Conservation (phyloP, 2,888 invertebrate genomes). For the Mantis religiosa region DNA sequence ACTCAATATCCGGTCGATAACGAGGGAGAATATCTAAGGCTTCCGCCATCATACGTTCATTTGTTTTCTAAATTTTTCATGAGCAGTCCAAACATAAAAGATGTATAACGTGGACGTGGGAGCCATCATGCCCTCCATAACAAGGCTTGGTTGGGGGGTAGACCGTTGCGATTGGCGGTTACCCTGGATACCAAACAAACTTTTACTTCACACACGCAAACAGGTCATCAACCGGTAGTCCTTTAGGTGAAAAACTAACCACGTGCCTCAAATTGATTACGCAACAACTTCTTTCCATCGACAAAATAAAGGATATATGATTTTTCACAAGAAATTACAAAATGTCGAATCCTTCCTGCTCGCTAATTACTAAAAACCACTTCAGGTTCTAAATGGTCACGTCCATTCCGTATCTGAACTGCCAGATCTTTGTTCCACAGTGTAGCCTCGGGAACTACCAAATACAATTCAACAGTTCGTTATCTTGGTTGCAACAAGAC, state of each 20-base stretch:
- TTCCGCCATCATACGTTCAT: slow-evolving; percentile 26
- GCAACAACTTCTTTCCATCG: no score
- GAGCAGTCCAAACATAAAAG: slow-evolving; percentile 26
- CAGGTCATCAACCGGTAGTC: slow-evolving; percentile 26
- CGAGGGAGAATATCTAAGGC: slow-evolving; percentile 6
- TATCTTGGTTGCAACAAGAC: no score
- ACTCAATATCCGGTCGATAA: slow-evolving; percentile 11
- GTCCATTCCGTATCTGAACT: no score
- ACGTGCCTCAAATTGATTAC: not conserved
- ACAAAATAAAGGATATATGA: no score
- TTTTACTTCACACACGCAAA: slow-evolving; percentile 28
- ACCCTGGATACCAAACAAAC: slow-evolving; percentile 30
- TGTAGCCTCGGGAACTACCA: no score
- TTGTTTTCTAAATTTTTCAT: slow-evolving; percentile 29
- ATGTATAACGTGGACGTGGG: slow-evolving; percentile 19
- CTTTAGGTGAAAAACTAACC: slow-evolving; percentile 6
- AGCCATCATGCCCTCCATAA: not conserved
- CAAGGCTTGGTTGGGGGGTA: not conserved
- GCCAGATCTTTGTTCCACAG: no score
- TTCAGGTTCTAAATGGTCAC: no score
- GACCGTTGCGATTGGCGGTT: slow-evolving; percentile 26
- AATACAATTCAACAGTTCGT: no score
- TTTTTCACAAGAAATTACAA: no score
- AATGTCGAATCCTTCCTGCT: no score
- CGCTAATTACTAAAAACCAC: no score